phyloP scores from a whole-genome alignment of 2,888 invertebrate species.

The Panopea generosa region DNA sequence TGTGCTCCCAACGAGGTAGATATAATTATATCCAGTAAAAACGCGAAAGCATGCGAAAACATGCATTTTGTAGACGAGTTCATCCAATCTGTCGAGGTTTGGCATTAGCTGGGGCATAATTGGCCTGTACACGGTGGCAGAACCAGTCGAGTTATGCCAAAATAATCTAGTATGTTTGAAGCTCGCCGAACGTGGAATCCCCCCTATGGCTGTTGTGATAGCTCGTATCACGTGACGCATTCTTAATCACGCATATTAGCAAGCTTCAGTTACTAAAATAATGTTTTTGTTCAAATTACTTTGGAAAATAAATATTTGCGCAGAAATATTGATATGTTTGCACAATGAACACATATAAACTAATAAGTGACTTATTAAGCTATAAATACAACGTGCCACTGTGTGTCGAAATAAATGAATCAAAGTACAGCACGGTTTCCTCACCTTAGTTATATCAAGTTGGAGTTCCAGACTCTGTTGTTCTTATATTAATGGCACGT shows the following conservation, averaged over 20 bases:
- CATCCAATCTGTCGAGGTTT: no score
- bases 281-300: conserved; percentile 50
- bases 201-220: conserved; percentile 1
- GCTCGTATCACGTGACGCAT: neutral
- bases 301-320: conserved; percentile 58
- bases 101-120: no score
- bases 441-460: no score
- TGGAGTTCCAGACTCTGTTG: no score
- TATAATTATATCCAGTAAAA: no score
- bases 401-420: neutral
- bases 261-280: conserved; percentile 43
- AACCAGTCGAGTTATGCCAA: no score
- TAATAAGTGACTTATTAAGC: neutral
- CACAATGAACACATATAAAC: neutral
- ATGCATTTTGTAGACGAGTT: no score
- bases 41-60: no score
- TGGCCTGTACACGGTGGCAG: no score
- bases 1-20: no score
- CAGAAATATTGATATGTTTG: conserved; percentile 23
- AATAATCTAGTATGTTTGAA: neutral
- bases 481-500: no score
- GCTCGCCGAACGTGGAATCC: neutral
- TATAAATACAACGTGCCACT: neutral
- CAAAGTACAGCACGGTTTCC: no score
- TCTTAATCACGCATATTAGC: conserved; percentile 27